Base-by-base conservation (phyloP, 2,888 invertebrate species). In the Coenonympha arcania region DNA sequence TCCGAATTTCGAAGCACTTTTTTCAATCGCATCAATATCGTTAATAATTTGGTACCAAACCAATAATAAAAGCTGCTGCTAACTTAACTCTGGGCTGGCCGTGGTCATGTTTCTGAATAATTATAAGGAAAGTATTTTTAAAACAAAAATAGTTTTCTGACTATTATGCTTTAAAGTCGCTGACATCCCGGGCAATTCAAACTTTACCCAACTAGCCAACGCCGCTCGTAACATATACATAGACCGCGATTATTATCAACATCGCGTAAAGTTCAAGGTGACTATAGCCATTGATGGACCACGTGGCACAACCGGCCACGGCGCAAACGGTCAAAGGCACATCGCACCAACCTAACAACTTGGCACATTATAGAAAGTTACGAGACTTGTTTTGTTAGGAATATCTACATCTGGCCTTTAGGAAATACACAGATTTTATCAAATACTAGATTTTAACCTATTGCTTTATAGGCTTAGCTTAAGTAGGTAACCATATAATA, bases 181-280 rank as follows among this genome's bases (percentile, higher is more conserved):
- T 6, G 26, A 3, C 8, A 26, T 9, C 16, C 8, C 2, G 4
- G 36, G 11, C 36, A 13, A n/a, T 20, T n/a, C 22, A 6, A 8
- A 22, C 20, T 37, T 13, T 15, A 24, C 24, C 3, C 24, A 9
- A 15, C 6, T 2, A 9, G n/a, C 37, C 3, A 11, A 11, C 20
- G 20, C 40, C 37, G 36, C 39, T 33, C 19, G 30, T 46, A 37
- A 34, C 40, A n/a, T 2, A 31, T 15, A n/a, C 2, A 31, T 15
- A 15, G 6, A 22, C 18, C 28, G 41, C 28, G 41, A 41, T 41
- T 28, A 30, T 41, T 28, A 41, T 41, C 41, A 30, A 15, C 11
- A 9, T 13, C 13, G 19, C 30, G 28, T 28, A 41, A 41, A 41
- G 41, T 28, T 41, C 30, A 41, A 41, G 41, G 41, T 41, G 28